phyloP scores from a whole-genome alignment of 23 tunicate species.

The Diplosoma virens region DNA sequence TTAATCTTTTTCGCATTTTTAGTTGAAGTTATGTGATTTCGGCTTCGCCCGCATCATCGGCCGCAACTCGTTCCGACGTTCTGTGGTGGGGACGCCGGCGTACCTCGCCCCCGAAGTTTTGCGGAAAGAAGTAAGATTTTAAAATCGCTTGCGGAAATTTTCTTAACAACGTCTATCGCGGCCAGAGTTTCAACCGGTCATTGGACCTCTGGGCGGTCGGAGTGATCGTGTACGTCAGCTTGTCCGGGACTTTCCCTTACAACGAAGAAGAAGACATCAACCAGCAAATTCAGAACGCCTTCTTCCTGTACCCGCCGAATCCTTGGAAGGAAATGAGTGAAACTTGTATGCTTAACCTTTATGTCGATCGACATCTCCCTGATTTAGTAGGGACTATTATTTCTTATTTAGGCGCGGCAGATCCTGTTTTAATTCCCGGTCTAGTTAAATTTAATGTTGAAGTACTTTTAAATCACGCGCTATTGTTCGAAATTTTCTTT shows the following conservation, averaged over 20 bases:
- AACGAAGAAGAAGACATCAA: constrained; percentile 99
- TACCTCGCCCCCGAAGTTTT: constrained; percentile 99
- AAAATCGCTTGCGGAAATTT: too few relatives aligned
- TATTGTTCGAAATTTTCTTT: too few relatives aligned
- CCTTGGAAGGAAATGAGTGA: constrained; percentile 82
- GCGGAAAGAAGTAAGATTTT: constrained; percentile 59
- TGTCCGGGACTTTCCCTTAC: constrained; percentile 99
- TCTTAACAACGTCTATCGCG: too few relatives aligned
- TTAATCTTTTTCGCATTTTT: not conserved
- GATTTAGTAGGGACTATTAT: too few relatives aligned
- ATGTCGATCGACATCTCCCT: too few relatives aligned
- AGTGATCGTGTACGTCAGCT: constrained; percentile 94
- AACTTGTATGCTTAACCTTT: too few relatives aligned
- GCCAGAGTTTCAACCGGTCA: constrained; percentile 96
- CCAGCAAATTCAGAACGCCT: constrained; percentile 99
- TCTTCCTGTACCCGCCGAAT: constrained; percentile 93
- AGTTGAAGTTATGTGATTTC: constrained; percentile 97
- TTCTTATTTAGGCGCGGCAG: too few relatives aligned
- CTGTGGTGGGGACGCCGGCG: constrained; percentile 99
- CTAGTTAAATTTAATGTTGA: not conserved
- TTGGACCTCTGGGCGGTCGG: constrained; percentile 99
- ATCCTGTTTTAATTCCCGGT: not conserved
- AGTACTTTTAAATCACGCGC: too few relatives aligned
- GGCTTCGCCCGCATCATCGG: constrained; percentile 99
- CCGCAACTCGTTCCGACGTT: constrained; percentile 94